Percentiles rank a stretch among this genome's conserved stretches.
phyloP scores from a whole-genome alignment of 2,113 vertebrate genomes.

The Cavia porcellus region DNA sequence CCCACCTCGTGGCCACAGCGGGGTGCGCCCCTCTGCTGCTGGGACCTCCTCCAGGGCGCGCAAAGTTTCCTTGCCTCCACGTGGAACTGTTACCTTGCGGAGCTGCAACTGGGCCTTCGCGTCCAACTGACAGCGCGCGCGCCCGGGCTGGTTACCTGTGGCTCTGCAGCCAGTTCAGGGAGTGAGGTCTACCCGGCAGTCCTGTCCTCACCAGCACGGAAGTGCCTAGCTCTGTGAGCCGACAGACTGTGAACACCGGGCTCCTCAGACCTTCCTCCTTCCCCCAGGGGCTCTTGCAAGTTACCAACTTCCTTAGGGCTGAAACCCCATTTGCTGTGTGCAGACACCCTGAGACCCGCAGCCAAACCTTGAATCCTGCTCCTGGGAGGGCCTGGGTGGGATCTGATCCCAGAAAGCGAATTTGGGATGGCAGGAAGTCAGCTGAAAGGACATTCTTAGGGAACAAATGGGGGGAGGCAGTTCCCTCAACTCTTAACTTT shows the following conservation, averaged over 20 bases:
- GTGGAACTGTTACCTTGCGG: slow-evolving; percentile 23
- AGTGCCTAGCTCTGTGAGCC: neutral
- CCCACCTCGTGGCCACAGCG: slow-evolving; percentile 29
- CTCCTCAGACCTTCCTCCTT: neutral
- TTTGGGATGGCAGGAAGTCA: neutral
- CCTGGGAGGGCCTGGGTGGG: neutral
- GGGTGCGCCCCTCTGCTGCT: neutral
- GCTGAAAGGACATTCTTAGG: neutral
- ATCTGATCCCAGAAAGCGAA: neutral
- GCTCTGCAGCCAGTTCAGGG: neutral
- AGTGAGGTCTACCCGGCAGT: neutral
- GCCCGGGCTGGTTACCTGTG: neutral
- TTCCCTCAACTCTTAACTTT: neutral
- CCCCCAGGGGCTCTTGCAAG: neutral
- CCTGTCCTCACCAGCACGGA: neutral
- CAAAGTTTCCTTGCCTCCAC: slow-evolving; percentile 60
- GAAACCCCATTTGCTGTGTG: neutral
- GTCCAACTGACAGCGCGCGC: neutral
- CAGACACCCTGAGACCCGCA: neutral
- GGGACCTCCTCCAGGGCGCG: neutral
- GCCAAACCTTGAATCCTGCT: neutral
- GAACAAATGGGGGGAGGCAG: neutral
- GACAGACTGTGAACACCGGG: fast-evolving
- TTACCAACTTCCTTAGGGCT: neutral
- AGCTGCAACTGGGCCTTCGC: neutral